Evolutionary conservation across 2,113 vertebrate species (phyloP), one percentile per base, ranked within the genome.

Genomic region (Cephalopholis sonnerati): DNA sequence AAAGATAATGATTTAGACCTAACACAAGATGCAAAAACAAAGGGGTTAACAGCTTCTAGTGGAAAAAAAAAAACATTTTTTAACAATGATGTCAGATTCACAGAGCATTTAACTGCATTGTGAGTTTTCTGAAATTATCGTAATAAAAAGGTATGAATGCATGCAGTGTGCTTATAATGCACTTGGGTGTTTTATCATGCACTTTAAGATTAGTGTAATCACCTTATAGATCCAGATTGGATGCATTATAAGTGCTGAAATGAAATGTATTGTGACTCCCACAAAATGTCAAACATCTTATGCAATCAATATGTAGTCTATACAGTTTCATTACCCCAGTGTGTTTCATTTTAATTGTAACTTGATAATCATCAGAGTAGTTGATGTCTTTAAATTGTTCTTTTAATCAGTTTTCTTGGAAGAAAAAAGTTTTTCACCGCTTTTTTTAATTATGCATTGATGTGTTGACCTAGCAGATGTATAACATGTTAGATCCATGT

Each of bases 401-500:
- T 71, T 86, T 82, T 77, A 82, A 74, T 72, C 12, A 62, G 29
- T 51, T 83, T 66, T 75, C 59, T 79, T 57, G 11, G 32, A 36
- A 36, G 32, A 10, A 41, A 55, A 57, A 55, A 44, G 29, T 79
- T 83, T 84, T 62, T n/a, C 55, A 62, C 57, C 22, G 72, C 11
- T 4, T 36, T 84, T 76, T 84, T 83, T 75, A 73, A 84, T 82
- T 71, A 77, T 79, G 57, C 87, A 89, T 66, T 59, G 50, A 50
- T 89, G 74, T 86, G 46, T 78, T 82, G 54, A 82, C 62, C 32
- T 87, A 82, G 67, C 53, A 55, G 61, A 80, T 70, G 64, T 85
- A 29, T 75, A 69, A 85, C 73, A 61, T 82, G 72, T 80, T 91
- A 86, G 78, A 74, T 87, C 73, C 64, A 80, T 80, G 89, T 93